Base-by-base conservation (phyloP, 2,113 vertebrate species). In the Sciurus niger region DNA sequence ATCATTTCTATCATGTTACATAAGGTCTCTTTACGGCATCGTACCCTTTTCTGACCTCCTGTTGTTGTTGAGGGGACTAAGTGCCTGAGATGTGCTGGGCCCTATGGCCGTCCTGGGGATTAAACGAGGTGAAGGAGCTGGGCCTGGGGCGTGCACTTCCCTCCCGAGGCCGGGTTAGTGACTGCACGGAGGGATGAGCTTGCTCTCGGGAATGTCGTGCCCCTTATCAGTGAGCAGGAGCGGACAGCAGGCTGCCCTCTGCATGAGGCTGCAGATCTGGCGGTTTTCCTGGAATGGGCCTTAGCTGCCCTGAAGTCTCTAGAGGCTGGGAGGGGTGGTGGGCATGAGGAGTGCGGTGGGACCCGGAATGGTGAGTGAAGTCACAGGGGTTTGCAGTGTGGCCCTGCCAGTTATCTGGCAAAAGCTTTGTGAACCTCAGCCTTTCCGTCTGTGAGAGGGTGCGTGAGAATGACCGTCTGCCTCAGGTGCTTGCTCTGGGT, bases 41-140 rank as follows among this genome's bases (percentile, higher is more conserved):
- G 2, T 67, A 30, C 43, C 55, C 11, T 12, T 13, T 88, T 63
- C 60, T 48, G 28, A 34, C 78, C 18, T 72, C 28, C 20, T 14
- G 1, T 30, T 70, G 9, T 53, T 48, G 9, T 53, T 48, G 55
- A 90, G 60, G 12, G 17, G 43, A 46, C 22, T 12, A 25, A n/a
- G 18, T 17, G 6, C 22, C 1, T 51, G 53, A 60, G 18, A 4
- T 12, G 1, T 14, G 70, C 28, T 89, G 6, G 37, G 14, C 46
- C 12, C 1, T 58, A 9, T 77, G 73, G 34, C 22, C 10, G 0
- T 25, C 32, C 6, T 60, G 17, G 16, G 14, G 14, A 2, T 12
- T 14, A 79, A 37, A 53, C 37, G 53, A 60, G 60, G 37, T 22
- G 22, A 77, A 63, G 55, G 63, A n/a, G 8, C 1, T 51, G 7